Base-by-base conservation (phyloP, 2,113 vertebrate genomes). In the Nothoprocta pentlandii region DNA sequence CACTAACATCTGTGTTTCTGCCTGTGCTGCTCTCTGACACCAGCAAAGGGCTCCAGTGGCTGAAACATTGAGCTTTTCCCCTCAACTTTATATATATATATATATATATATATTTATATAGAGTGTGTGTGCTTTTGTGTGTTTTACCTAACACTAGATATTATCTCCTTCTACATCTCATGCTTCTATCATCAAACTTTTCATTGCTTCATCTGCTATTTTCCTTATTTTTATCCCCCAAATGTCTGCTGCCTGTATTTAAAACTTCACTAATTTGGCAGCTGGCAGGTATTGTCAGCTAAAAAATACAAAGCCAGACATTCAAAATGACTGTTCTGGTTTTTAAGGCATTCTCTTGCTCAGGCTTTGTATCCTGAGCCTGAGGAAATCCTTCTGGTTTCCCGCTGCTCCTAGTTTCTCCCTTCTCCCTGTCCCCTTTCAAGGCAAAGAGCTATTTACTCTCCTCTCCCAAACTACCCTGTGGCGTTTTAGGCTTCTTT, bases 401-500 rank as follows among this genome's bases (percentile, higher is more conserved):
- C 47, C 56, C 87, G 34, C 15, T 34, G 36, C 36, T 39, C 36
- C 47, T 47, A 47, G 47, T 47, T 47, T 20, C 19, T 47, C 47
- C 47, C 36, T 39, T 39, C 36, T 39, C 36, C 36, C 36, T 44
- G 42, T 44, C 42, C 42, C 11, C 15, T 44, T 73, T 32, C 64
- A 59, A 84, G 10, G 34, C 74, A 42, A 32, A 76, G 16, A 66
- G 47, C 21, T 59, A 49, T 30, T 30, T 32, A 0, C 0, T 67
- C 49, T 32, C 6, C 4, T 5, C 4, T 63, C 70, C 41, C 39
- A 17, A 3, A 5, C 25, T 26, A 17, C 47, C 7, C n/a, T 1
- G 1, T 3, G 28, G 7, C 1, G 0, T 19, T 59, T 78, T 32
- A 2, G 12, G 23, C 4, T 74, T 47, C 23, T 2, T 0, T 39